Percentiles rank a stretch among this genome's conserved stretches.
Evolutionary conservation across 2,888 invertebrate genomes (phyloP).

Genomic region (Neocrepidodera transversa): DNA sequence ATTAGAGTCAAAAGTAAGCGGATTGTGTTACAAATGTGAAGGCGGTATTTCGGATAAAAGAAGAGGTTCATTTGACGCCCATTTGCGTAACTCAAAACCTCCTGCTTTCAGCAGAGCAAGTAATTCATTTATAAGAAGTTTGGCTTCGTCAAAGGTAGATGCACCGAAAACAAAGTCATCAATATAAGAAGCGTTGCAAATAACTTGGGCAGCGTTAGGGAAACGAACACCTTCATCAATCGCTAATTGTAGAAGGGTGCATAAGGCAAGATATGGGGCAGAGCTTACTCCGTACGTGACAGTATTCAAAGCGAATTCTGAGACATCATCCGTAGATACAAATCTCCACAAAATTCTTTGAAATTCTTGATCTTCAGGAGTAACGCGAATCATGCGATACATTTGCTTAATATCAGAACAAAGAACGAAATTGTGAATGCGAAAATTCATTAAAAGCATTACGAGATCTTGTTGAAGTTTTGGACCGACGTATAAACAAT

Average conservation of each 20-base stretch:
- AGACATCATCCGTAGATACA: not conserved
- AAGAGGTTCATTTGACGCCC: conserved; percentile 13
- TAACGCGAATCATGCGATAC: conserved; percentile 12
- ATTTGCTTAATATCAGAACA: conserved; percentile 23
- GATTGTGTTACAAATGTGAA: not conserved
- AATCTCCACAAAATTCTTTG: conserved; percentile 8
- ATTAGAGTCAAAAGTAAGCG: conserved; percentile 7
- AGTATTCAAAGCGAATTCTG: not conserved
- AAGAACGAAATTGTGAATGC: not conserved
- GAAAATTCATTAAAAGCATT: conserved; percentile 7
- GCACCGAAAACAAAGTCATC: conserved; percentile 6
- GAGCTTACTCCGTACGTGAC: conserved; percentile 3
- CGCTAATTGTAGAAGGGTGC: conserved; percentile 4
- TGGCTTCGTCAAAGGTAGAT: not conserved
- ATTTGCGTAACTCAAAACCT: conserved; percentile 14
- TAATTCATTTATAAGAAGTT: not conserved
- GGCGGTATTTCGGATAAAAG: not conserved
- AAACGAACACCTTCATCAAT: conserved; percentile 17
- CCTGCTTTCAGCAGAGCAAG: not conserved
- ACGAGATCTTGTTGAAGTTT: conserved; percentile 23
- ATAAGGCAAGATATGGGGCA: conserved; percentile 7
- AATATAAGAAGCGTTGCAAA: too few species aligned
- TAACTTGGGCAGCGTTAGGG: too few species aligned
- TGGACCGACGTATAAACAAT: conserved; percentile 15
- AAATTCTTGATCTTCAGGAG: not conserved